Conservation (phyloP, 2,113 vertebrate species). For the Boleophthalmus pectinirostris region DNA sequence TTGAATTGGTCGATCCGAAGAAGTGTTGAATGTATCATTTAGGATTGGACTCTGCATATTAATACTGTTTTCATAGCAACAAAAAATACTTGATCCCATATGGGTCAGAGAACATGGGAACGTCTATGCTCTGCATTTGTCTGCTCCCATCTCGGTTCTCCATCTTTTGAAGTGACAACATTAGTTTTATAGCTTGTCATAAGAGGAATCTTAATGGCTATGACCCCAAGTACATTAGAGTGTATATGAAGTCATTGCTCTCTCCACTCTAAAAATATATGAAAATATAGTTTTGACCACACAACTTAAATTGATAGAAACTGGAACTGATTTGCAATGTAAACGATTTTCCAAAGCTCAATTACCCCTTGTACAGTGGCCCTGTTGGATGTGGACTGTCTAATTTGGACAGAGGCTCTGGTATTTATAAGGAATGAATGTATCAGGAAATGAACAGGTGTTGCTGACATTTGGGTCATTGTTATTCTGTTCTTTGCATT, state of each 20-base stretch:
- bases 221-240: slow-evolving; percentile 37
- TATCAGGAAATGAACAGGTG: slow-evolving; percentile 44
- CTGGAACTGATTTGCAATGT: slow-evolving; percentile 27
- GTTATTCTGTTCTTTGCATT: slow-evolving; percentile 41
- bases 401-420: slow-evolving; percentile 31
- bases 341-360: slow-evolving; percentile 37
- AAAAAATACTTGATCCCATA: slow-evolving; percentile 34
- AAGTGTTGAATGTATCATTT: not conserved
- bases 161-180: slow-evolving; percentile 6
- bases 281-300: slow-evolving; percentile 1
- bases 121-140: not conserved
- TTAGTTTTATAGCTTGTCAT: slow-evolving; percentile 28
- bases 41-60: not conserved
- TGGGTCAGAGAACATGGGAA: slow-evolving; percentile 41
- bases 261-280: slow-evolving; percentile 1
- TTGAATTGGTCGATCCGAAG: not conserved
- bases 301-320: slow-evolving; percentile 1
- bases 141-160: slow-evolving; percentile 26
- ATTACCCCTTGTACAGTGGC: slow-evolving; percentile 27
- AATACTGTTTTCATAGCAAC: slow-evolving; percentile 25
- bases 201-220: slow-evolving; percentile 23
- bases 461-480: slow-evolving; percentile 23
- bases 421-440: slow-evolving; percentile 24
- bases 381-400: slow-evolving; percentile 28
- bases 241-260: slow-evolving; percentile 8